Evolutionary conservation across 2,888 invertebrate species (phyloP).

Genomic region (Meloe dianella): DNA sequence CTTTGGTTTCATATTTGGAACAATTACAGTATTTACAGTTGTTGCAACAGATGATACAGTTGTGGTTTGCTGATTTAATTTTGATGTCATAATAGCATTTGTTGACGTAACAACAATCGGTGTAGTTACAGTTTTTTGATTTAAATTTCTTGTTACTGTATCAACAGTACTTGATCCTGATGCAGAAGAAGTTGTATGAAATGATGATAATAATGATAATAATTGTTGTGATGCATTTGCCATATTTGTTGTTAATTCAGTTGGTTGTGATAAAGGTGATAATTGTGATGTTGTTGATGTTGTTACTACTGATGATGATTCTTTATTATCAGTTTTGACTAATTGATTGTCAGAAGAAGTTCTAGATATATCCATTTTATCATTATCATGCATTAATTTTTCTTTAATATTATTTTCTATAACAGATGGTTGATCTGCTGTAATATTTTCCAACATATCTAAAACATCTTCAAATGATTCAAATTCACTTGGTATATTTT

Average conservation of each 20-base stretch:
- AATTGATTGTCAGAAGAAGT: constrained; percentile 16
- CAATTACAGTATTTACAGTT: constrained; percentile 47
- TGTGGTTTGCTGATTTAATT: constrained; percentile 49
- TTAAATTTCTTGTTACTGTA: constrained; percentile 54
- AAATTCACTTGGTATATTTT: constrained; percentile 61
- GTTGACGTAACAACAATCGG: constrained; percentile 48
- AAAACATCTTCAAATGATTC: constrained; percentile 74
- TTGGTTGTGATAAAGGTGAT: constrained; percentile 74
- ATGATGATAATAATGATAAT: constrained; percentile 70
- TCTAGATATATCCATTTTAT: constrained; percentile 7
- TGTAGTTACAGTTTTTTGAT: constrained; percentile 46
- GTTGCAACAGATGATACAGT: constrained; percentile 44
- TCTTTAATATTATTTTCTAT: constrained; percentile 45
- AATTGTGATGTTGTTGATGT: constrained; percentile 69
- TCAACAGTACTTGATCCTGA: constrained; percentile 60
- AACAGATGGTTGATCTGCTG: constrained; percentile 50
- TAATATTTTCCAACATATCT: constrained; percentile 72
- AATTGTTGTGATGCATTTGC: constrained; percentile 74
- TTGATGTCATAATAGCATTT: constrained; percentile 46
- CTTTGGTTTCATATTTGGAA: constrained; percentile 52
- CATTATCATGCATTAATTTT: constrained; percentile 28
- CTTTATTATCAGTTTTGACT: constrained; percentile 37
- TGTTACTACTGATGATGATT: constrained; percentile 61
- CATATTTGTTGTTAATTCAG: constrained; percentile 74
- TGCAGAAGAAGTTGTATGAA: constrained; percentile 65